Conservation (phyloP, 2,113 vertebrate species). For the Ardeotis arabs region DNA sequence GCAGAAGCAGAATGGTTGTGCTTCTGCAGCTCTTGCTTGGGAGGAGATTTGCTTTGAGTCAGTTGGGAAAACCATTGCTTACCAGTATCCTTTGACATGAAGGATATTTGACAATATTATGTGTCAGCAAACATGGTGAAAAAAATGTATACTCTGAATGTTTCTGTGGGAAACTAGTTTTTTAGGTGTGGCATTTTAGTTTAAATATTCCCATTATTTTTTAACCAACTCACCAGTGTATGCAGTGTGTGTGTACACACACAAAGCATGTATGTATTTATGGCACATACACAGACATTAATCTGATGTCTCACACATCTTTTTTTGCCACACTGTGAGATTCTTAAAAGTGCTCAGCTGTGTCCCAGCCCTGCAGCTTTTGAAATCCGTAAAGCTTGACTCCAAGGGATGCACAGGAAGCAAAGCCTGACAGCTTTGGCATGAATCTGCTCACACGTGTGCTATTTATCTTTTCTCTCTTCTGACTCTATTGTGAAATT, state of each 20-base stretch:
- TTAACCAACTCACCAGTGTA: background rate
- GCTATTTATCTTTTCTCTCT: background rate
- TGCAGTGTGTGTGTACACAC: background rate
- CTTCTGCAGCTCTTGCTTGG: background rate
- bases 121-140: background rate
- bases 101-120: background rate
- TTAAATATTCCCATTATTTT: background rate
- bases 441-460: background rate
- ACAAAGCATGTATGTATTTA: background rate
- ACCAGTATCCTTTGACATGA: background rate
- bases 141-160: background rate
- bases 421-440: background rate
- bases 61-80: background rate
- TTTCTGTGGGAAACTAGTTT: background rate
- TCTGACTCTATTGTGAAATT: background rate
- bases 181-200: background rate
- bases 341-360: background rate
- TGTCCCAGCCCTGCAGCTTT: background rate
- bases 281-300: rapidly evolving
- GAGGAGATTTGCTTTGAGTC: background rate
- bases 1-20: rapidly evolving
- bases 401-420: background rate
- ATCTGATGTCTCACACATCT: background rate
- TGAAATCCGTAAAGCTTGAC: background rate
- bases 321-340: background rate